Evolutionary conservation across 2,113 vertebrate species (phyloP), one percentile per base, ranked within the genome.

Genomic region (Poeciliopsis turrubarensis): DNA sequence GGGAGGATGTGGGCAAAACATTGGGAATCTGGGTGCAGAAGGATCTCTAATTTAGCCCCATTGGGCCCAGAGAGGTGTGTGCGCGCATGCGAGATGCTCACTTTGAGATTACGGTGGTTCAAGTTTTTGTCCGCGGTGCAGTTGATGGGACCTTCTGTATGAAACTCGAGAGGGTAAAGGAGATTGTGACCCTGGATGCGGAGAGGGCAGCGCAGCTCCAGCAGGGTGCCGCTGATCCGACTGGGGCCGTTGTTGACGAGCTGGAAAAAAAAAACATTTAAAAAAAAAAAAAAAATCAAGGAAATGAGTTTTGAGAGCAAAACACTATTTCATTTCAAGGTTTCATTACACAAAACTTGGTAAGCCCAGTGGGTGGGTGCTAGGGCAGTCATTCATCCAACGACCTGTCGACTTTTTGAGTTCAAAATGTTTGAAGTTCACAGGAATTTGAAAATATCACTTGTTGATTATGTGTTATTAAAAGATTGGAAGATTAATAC

Each of bases 191-290:
- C 87, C 34, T 95, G 93, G 54, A 94, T 70, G 0, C 70, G 85
- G 81, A 93, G 91, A 7, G 97, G 97, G 72, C 96, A 97, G 83
- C 79, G 95, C 83, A 97, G 88, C 70, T 95, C 92, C 17, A 98
- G 86, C 0, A 91, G 22, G 3, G 95, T 95, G 64, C 90, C 90
- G 89, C 96, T 96, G 79, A 97, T 96, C 79, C 86, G 90, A 71
- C 96, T 97, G 6, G 96, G 97, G 4, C 96, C 96, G 2, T 94
- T 93, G 88, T 97, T 98, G 87, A 95, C 91, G 88, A 97, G 89
- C 96, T 97, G 75, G 19, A 70, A 60, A 60, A 31, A 37, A 11
- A 37, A 2, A 4, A 31, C 4, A 31, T 31, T 32, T 34, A 34
- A 7, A 31, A 32, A 1, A 32, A 32, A 32, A 32, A 9, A 34